These are phyloP conservation scores for Irena cyanogastra DNA, from an alignment of 2,113 vertebrate genomes.

Conservation along the genomic window DNA sequence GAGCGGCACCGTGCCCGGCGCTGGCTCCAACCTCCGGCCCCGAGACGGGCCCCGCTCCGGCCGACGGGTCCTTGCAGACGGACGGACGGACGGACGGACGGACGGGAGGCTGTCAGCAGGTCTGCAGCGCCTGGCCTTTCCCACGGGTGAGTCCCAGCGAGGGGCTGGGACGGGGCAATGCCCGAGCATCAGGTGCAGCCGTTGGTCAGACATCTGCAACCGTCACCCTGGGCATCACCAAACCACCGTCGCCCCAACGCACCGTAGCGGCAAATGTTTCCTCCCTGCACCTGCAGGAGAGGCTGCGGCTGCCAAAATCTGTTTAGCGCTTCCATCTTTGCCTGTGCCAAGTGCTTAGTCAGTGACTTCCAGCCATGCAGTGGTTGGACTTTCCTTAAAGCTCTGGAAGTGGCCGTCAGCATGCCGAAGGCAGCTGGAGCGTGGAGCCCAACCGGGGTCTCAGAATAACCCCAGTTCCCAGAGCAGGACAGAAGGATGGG, in stretches of 20 bases:
- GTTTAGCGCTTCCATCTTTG: constrained; percentile 34
- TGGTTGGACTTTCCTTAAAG: constrained; percentile 38
- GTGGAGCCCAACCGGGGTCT: neutral
- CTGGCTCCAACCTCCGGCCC: neutral
- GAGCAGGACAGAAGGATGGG: neutral
- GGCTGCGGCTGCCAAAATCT: constrained; percentile 47
- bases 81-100: neutral
- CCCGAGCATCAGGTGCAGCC: rapidly evolving
- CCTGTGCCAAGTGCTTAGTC: constrained; percentile 60
- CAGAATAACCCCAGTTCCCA: neutral
- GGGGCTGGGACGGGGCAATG: neutral
- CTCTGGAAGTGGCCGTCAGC: neutral
- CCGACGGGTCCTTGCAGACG: neutral
- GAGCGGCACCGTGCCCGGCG: neutral
- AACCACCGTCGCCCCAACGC: neutral
- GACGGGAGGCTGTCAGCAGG: neutral
- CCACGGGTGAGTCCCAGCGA: neutral
- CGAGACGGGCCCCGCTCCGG: neutral
- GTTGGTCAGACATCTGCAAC: too few species aligned
- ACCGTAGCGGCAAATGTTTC: neutral
- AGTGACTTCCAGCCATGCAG: constrained; percentile 44
- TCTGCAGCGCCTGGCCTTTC: neutral
- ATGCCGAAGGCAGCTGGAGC: neutral
- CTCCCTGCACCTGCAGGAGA: constrained; percentile 55
- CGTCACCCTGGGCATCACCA: neutral